A percentile compares a stretch with the other conserved stretches of the same genome.
Evolutionary conservation across 2,888 invertebrate species (phyloP).

Genomic region (Dichetophora obliterata): DNA sequence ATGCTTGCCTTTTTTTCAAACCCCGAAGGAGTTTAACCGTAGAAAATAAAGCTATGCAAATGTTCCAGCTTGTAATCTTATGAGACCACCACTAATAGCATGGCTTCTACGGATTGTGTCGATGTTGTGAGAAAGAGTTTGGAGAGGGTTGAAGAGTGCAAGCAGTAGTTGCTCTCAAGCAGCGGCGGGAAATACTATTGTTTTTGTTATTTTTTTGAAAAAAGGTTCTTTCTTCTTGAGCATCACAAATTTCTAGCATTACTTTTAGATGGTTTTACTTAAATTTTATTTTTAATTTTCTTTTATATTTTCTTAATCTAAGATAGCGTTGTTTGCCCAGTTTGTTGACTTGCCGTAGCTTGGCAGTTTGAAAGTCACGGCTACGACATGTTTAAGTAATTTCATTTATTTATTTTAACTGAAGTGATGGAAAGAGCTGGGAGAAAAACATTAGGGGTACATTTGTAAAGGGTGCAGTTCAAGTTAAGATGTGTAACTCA

Average conservation of each 20-base stretch:
- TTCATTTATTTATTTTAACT: too few relatives aligned
- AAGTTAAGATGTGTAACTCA: too few relatives aligned
- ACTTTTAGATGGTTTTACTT: neutral
- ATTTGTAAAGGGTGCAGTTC: too few relatives aligned
- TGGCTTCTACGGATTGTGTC: too few relatives aligned
- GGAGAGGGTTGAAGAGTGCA: neutral
- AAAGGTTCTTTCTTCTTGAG: neutral
- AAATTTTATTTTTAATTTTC: neutral
- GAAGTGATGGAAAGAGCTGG: too few relatives aligned
- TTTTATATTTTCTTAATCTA: neutral
- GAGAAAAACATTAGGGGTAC: too few relatives aligned
- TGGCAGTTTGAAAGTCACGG: neutral
- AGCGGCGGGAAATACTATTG: too few relatives aligned
- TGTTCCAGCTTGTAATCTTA: neutral
- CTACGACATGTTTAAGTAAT: too few relatives aligned
- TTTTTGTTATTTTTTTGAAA: neutral
- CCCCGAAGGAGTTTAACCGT: conserved; percentile 18
- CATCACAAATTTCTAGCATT: neutral
- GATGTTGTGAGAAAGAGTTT: neutral
- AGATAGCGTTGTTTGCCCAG: neutral
- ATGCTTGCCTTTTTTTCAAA: neutral
- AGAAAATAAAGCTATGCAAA: neutral
- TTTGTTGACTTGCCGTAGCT: neutral
- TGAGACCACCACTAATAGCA: neutral
- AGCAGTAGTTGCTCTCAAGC: neutral